Evolutionary conservation across 2,797 vertebrate genomes (phyloP), one percentile per base, ranked within the genome.

Genomic region (Alectoris magna): DNA sequence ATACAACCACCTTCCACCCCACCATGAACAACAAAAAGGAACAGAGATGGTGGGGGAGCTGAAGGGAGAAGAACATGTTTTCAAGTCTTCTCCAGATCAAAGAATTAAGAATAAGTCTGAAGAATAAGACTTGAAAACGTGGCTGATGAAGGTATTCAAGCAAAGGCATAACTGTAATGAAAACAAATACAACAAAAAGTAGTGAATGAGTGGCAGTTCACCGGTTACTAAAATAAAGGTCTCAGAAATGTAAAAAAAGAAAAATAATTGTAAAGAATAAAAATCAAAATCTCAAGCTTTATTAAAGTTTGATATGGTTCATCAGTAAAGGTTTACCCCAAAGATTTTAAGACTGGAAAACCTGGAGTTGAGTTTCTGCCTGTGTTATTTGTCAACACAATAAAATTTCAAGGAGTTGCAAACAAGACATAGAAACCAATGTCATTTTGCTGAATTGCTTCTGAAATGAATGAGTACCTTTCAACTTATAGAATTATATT

Each of bases 391-490:
- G 78, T 76, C 38, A 59, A 38, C 22, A 46, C 9, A 74, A 34
- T 43, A 34, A 6, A 51, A 41, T 79, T 91, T 78, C 43, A 90
- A 21, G 5, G 19, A 85, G 60, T 66, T 68, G 41, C 2, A 0
- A 71, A 24, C 7, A 91, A 49, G 41, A 76, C 46, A 69, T 11
- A 60, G 31, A 90, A 90, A 89, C 27, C 23, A 77, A 63, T 31
- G 8, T 48, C 1, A 44, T 75, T 93, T 91, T 84, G 10, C 14
- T 90, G 58, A 92, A 49, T 82, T 85, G 39, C 9, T 79, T 79
- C 69, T 91, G 73, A 84, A 91, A 93, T 59, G 68, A 87, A 12
- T 75, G 9, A 34, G 10, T 69, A 64, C 66, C 53, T 89, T 82
- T 16, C 13, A 87, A 82, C 71, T 38, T 56, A 63, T 16, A 88